These are phyloP conservation scores for Eurosta solidaginis DNA, from an alignment of 1,140 invertebrate genomes.

Conservation along the genomic window DNA sequence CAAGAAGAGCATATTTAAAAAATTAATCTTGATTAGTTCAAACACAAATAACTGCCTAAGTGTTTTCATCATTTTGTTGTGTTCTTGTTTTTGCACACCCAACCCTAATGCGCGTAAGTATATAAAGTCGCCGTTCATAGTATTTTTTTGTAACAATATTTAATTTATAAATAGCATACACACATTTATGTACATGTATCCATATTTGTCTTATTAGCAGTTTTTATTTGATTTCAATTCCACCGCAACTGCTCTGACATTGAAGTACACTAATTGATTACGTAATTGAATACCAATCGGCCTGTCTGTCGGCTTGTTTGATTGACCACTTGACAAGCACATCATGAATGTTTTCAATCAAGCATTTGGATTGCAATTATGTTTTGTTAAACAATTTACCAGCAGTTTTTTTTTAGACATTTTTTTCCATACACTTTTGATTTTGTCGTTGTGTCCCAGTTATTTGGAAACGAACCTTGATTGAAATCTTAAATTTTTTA, in stretches of 20 bases:
- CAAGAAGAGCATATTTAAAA: too few species aligned
- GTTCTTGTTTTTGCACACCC: too few species aligned
- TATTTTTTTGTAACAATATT: neutral
- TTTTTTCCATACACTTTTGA: too few species aligned
- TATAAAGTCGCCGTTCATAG: neutral
- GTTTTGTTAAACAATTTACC: neutral
- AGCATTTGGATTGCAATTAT: neutral
- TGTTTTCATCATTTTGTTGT: too few species aligned
- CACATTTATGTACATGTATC: neutral
- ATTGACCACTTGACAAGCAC: conserved; percentile 14
- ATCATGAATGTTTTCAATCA: neutral
- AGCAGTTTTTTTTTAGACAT: neutral
- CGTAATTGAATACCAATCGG: neutral
- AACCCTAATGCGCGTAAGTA: neutral
- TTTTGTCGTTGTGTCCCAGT: too few species aligned
- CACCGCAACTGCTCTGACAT: neutral
- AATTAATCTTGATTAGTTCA: too few species aligned
- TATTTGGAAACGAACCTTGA: too few species aligned
- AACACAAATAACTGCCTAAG: too few species aligned
- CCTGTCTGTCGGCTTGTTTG: neutral
- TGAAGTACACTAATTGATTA: conserved; percentile 25
- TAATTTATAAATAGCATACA: neutral
- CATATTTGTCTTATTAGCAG: too few species aligned
- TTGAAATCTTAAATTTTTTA: too few species aligned
- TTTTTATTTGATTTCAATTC: neutral